phyloP scores from a whole-genome alignment of 2,113 vertebrate species.

The Ciconia maguari region DNA sequence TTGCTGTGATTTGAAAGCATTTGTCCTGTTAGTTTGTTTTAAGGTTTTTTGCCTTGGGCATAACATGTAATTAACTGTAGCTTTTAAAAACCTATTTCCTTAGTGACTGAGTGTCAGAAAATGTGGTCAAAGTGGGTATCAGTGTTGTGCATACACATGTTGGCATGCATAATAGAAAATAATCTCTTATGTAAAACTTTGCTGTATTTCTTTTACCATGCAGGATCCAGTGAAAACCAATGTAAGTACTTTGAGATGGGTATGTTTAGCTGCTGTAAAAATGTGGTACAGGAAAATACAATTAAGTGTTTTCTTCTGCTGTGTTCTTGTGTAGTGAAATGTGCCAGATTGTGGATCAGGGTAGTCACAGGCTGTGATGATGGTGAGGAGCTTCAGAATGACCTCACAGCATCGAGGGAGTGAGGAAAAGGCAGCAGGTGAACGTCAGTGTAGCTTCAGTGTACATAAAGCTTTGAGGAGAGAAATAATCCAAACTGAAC shows the following conservation, averaged over 20 bases:
- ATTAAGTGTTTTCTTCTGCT: background rate
- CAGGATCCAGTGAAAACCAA: background rate
- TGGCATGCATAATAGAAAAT: background rate
- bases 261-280: background rate
- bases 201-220: background rate
- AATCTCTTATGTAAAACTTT: background rate
- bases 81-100: background rate
- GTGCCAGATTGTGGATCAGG: background rate
- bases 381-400: background rate
- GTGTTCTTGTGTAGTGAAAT: background rate
- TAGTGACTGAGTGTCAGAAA: background rate
- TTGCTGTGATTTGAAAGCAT: background rate
- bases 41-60: background rate
- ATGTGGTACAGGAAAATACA: background rate
- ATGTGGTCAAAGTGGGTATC: background rate
- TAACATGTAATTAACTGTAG: background rate
- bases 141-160: fast-evolving
- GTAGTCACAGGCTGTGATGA: background rate
- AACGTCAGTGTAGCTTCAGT: fast-evolving
- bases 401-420: fast-evolving
- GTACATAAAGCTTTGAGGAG: background rate
- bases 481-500: background rate
- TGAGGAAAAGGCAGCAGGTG: background rate
- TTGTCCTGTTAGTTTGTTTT: background rate
- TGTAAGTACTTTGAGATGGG: background rate